Evolutionary conservation across 2,888 invertebrate genomes (phyloP).

Genomic region (Eutolmus rufibarbis): DNA sequence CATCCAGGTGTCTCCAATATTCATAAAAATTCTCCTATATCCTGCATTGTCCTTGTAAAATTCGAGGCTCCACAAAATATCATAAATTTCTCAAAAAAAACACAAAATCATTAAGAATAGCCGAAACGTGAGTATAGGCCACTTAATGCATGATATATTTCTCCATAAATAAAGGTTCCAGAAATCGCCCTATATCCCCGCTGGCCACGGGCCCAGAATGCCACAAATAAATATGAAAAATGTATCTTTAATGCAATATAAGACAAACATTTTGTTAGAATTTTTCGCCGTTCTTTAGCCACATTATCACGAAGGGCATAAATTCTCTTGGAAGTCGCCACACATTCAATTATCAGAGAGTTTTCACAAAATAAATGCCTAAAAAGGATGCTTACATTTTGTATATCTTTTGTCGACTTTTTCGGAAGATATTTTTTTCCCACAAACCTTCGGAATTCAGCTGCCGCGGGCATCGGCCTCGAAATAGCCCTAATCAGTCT

Average conservation of each 20-base stretch:
- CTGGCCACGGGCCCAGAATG: not conserved
- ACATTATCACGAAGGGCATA: not conserved
- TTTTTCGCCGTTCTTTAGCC: not conserved
- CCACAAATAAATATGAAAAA: not conserved
- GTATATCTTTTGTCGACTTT: not conserved
- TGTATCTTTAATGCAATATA: not conserved
- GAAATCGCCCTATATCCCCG: not conserved
- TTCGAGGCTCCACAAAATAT: not conserved
- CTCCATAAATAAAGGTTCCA: not conserved
- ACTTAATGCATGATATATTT: not conserved
- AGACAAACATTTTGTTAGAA: not conserved
- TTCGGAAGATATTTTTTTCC: not conserved
- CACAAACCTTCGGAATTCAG: not conserved
- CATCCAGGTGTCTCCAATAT: not conserved
- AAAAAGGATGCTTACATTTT: not conserved
- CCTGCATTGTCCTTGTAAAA: not conserved
- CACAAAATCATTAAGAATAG: not conserved
- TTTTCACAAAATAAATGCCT: not conserved
- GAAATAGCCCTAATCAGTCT: not conserved
- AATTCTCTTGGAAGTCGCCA: not conserved
- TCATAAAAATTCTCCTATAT: not conserved
- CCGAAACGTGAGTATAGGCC: not conserved
- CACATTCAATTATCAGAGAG: not conserved
- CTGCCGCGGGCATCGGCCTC: not conserved
- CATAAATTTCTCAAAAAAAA: not conserved